Evolutionary conservation across 2,113 vertebrate genomes (phyloP).

Genomic region (Canis aureus): DNA sequence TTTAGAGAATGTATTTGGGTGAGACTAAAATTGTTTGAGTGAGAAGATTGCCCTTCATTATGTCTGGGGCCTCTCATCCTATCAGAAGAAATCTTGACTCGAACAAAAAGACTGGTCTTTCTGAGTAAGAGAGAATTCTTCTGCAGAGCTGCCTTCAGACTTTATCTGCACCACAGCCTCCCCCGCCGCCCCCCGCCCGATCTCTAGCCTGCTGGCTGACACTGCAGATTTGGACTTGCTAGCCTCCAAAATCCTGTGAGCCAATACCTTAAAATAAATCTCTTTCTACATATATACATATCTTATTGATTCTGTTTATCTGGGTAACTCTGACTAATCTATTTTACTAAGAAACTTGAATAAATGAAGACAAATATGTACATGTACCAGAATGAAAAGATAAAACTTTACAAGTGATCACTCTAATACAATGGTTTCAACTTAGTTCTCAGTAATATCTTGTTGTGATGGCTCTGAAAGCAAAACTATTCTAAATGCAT

Average conservation of each 20-base stretch:
- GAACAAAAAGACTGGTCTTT: not conserved
- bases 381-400: not conserved
- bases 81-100: not conserved
- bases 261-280: not conserved
- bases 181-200: not conserved
- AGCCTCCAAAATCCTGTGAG: not conserved
- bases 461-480: not conserved
- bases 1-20: not conserved
- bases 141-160: not conserved
- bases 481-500: slow-evolving; percentile 24
- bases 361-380: not conserved
- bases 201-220: not conserved
- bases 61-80: not conserved
- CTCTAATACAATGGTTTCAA: not conserved
- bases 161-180: not conserved
- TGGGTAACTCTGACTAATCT: not conserved
- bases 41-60: not conserved
- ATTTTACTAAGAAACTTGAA: not conserved
- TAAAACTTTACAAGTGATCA: not conserved
- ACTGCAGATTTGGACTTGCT: not conserved
- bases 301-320: not conserved
- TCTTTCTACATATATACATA: not conserved
- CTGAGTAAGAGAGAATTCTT: not conserved
- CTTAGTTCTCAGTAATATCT: not conserved
- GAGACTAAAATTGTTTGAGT: not conserved